These are phyloP conservation scores for Platycnemis pennipes DNA, from an alignment of 2,888 invertebrate species.

Conservation along the genomic window DNA sequence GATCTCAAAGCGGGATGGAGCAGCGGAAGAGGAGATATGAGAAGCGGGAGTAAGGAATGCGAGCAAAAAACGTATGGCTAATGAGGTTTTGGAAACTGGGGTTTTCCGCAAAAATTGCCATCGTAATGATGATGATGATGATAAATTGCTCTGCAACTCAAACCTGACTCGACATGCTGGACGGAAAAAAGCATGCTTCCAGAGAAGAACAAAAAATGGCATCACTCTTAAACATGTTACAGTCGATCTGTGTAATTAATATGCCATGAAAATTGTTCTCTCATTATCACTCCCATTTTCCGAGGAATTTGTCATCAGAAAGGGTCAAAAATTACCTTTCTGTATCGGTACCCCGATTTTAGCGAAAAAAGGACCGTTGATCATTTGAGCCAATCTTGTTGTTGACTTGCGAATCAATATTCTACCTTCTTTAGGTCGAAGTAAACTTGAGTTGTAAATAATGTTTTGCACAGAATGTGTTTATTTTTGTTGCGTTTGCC, in stretches of 20 bases:
- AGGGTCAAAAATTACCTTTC: not conserved
- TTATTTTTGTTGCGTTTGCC: too few relatives aligned
- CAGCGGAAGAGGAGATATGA: not conserved
- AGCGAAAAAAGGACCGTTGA: not conserved
- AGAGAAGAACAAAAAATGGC: not conserved
- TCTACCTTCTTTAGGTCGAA: too few relatives aligned
- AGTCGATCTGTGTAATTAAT: slow-evolving; percentile 4
- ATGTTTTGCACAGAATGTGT: too few relatives aligned
- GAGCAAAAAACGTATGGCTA: not conserved
- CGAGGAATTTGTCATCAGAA: not conserved
- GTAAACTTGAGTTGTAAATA: too few relatives aligned
- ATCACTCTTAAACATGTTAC: not conserved
- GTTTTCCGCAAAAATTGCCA: slow-evolving; percentile 40
- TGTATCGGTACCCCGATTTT: not conserved
- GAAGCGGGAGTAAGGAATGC: not conserved
- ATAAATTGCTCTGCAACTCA: slow-evolving; percentile 41
- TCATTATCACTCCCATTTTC: not conserved
- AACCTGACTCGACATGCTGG: slow-evolving; percentile 18
- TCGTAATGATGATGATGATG: slow-evolving; percentile 56
- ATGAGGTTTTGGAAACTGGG: slow-evolving; percentile 25
- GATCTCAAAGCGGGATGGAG: not conserved
- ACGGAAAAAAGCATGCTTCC: not conserved
- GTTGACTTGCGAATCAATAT: too few relatives aligned
- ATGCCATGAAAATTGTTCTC: not conserved
- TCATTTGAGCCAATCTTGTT: too few relatives aligned